Percentiles rank a stretch among this genome's conserved stretches.
Evolutionary conservation across 2,888 invertebrate genomes (phyloP).

Genomic region (Capitulum mitella): DNA sequence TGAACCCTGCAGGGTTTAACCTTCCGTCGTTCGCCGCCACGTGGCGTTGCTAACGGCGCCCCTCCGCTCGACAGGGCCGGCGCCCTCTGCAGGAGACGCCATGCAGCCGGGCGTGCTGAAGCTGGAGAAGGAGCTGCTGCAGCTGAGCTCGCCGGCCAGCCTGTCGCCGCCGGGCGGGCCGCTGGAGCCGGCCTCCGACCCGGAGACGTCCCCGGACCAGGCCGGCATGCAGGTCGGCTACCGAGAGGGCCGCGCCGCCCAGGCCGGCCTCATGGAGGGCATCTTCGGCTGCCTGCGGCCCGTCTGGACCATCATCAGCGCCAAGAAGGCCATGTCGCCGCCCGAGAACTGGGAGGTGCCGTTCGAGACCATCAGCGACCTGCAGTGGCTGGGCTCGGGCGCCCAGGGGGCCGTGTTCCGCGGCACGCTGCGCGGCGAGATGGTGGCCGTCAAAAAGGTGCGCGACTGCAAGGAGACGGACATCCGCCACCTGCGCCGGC

Average conservation of each 20-base stretch:
- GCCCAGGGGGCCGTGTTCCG: conserved; percentile 94
- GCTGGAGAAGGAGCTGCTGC: conserved; percentile 19
- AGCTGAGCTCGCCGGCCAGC: conserved; percentile 18
- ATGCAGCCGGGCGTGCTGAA: conserved; percentile 12
- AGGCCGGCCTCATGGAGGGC: conserved; percentile 53
- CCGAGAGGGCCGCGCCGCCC: conserved; percentile 1
- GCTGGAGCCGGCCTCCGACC: conserved; percentile 12
- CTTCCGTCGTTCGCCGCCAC: too few relatives aligned
- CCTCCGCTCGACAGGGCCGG: neutral
- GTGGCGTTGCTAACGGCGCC: neutral
- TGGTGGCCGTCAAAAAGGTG: conserved; percentile 94
- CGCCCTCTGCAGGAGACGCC: neutral
- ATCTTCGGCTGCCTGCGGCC: conserved; percentile 81
- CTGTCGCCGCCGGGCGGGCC: conserved; percentile 10
- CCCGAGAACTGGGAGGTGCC: conserved; percentile 73
- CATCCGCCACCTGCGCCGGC: conserved; percentile 78
- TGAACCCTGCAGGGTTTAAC: too few relatives aligned
- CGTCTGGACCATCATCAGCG: conserved; percentile 77
- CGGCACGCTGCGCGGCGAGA: conserved; percentile 62
- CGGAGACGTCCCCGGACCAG: conserved; percentile 6
- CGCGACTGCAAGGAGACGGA: conserved; percentile 85
- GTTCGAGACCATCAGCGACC: conserved; percentile 78
- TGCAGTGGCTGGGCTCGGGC: conserved; percentile 88
- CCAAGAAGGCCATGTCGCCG: conserved; percentile 40
- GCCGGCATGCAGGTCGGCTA: conserved; percentile 20